These are phyloP conservation scores for Excalfactoria chinensis DNA, from an alignment of 2,113 vertebrate genomes.

Conservation along the genomic window DNA sequence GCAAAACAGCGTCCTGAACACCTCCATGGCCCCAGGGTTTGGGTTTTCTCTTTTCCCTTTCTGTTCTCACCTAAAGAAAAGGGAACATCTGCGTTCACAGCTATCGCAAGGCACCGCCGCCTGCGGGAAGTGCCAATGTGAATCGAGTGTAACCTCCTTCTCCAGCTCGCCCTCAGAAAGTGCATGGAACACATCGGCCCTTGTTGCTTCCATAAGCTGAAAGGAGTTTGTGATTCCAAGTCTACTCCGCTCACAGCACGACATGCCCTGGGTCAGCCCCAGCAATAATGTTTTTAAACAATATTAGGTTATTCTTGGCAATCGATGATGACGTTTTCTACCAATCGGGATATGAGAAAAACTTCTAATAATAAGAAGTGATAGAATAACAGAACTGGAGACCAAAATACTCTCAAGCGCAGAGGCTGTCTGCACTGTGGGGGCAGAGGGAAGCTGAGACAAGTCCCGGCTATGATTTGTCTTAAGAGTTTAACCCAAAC, in stretches of 20 bases:
- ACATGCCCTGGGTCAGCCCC: constrained; percentile 58
- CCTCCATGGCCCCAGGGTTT: accelerated
- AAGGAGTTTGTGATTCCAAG: constrained; percentile 29
- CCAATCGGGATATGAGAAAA: constrained; percentile 39
- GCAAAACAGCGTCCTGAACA: background rate
- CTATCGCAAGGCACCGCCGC: background rate
- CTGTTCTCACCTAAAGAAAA: background rate
- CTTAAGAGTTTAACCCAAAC: background rate
- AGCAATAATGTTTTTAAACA: constrained; percentile 59
- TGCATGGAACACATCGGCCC: background rate
- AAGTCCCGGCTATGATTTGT: background rate
- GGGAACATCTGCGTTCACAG: background rate
- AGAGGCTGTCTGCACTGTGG: background rate
- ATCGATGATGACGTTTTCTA: constrained; percentile 28
- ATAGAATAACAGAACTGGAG: constrained; percentile 24
- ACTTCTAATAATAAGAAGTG: constrained; percentile 50
- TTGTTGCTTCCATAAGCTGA: background rate
- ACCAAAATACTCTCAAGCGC: background rate
- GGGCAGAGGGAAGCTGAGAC: background rate
- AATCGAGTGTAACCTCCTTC: background rate
- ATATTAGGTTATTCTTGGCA: constrained; percentile 61
- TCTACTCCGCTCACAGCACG: constrained; percentile 32
- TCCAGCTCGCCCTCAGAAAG: background rate
- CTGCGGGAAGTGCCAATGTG: background rate
- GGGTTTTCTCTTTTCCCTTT: background rate